Evolutionary conservation across 2,888 invertebrate genomes (phyloP), one percentile per base, ranked within the genome.

Genomic region (Heliconius aoede): DNA sequence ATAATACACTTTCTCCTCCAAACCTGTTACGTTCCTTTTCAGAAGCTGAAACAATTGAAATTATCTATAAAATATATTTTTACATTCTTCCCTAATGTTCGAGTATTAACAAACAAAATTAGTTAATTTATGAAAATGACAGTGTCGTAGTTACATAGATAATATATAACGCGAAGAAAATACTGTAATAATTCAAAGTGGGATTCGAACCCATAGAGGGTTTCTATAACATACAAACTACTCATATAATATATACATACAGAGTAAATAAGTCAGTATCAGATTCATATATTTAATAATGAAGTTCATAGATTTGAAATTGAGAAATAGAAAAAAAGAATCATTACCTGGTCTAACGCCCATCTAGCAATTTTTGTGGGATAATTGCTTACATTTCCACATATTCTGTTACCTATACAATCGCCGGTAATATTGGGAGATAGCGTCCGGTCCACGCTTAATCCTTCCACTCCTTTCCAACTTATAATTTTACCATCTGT

Each of bases 331-430:
- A 40, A 40, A 15, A 13, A 4, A 60, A 40, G 13, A 21, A 24
- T 24, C 24, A 24, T n/a, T 36, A 65, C 65, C 65, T 65, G n/a
- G 5, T 24, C 24, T 36, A 65, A 2, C 3, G n/a, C 65, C 65
- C 65, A 65, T 65, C 2, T 36, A 15, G 65, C 65, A 36, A 65
- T 65, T 36, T 65, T 36, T 40, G 24, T 65, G 24, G 65, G 65
- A 15, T 65, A 65, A 24, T 65, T 65, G 36, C 24, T 13, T 3
- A 65, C 65, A 15, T 15, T 65, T n/a, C 0, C 24, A 7, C 65
- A 36, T 15, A 65, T 1, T 24, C 15, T 15, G 15, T 15, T 3
- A 5, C 15, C 4, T 15, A 36, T 13, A 24, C 65, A 65, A 8
- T 36, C 24, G 2, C 15, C 32, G 36, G 13, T 36, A 24, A 65